Conservation (phyloP, 2,888 invertebrate genomes). For the Hirtodrosophila cameraria region DNA sequence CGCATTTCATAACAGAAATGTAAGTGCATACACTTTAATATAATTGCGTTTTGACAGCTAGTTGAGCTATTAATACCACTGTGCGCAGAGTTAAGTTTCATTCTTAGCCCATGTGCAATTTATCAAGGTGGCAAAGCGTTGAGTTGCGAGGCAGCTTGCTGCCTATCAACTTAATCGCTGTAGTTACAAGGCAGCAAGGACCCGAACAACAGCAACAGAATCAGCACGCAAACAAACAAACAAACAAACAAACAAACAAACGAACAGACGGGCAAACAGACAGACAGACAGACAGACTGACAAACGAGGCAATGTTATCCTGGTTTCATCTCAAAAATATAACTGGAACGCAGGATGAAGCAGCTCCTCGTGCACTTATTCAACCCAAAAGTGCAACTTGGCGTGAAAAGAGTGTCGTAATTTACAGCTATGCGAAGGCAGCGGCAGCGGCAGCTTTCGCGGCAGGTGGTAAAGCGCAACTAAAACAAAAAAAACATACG, state of each 20-base stretch:
- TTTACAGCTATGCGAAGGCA: conserved; percentile 51
- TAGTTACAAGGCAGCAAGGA: conserved; percentile 15
- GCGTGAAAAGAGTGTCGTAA: conserved; percentile 73
- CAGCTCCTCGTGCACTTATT: conserved; percentile 20
- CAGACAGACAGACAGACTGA: conserved; percentile 25
- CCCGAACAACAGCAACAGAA: conserved; percentile 19
- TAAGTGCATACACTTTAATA: no score
- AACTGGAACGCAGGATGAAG: conserved; percentile 9
- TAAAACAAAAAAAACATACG: conserved; percentile 27
- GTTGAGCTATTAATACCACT: conserved; percentile 5
- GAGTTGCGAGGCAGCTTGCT: conserved; percentile 37
- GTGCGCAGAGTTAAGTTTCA: conserved; percentile 25
- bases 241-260: conserved; percentile 26
- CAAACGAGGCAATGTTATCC: conserved; percentile 32
- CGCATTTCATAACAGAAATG: no score
- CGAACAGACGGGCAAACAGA: conserved; percentile 2
- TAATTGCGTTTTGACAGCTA: background rate
- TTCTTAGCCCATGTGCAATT: conserved; percentile 48
- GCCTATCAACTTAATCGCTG: conserved; percentile 73
- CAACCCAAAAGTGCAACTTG: conserved; percentile 70
- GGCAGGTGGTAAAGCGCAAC: conserved; percentile 9
- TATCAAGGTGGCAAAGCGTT: conserved; percentile 51
- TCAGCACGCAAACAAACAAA: conserved; percentile 43
- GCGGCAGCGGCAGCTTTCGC: conserved; percentile 5
- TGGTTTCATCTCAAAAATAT: conserved; percentile 38